phyloP scores from a whole-genome alignment of 2,113 vertebrate genomes.

The Echinops telfairi region DNA sequence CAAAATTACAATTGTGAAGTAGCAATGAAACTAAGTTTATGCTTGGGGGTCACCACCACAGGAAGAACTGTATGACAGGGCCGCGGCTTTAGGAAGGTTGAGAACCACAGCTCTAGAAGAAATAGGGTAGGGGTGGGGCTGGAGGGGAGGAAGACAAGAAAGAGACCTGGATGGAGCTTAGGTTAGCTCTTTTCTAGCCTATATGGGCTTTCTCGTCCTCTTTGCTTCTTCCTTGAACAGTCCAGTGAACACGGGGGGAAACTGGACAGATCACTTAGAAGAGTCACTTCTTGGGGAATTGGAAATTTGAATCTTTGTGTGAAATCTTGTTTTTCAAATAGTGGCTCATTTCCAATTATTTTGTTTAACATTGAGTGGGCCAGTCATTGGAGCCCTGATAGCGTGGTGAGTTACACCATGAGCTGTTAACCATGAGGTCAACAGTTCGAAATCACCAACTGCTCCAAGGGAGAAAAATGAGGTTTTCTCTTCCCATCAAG shows the following conservation, averaged over 20 bases:
- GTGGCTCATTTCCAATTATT: neutral
- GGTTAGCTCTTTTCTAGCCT: neutral
- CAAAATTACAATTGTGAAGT: too few species aligned
- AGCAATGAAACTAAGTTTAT: too few species aligned
- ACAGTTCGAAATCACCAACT: too few species aligned
- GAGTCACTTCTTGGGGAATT: neutral
- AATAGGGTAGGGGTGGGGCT: neutral
- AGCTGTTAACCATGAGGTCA: too few species aligned
- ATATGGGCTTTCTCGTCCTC: neutral
- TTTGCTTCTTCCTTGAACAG: neutral
- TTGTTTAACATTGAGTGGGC: neutral
- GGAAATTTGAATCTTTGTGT: neutral
- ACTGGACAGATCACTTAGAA: neutral
- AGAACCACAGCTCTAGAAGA: too few species aligned
- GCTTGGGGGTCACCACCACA: too few species aligned
- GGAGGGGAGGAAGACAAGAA: neutral
- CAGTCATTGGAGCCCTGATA: neutral
- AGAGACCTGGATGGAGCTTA: neutral
- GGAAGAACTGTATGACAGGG: too few species aligned
- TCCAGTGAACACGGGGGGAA: neutral
- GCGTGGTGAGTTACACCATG: too few species aligned
- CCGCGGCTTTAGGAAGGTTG: too few species aligned
- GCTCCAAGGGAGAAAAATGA: too few species aligned
- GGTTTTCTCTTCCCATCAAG: too few species aligned
- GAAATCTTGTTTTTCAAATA: neutral